Conservation (phyloP, 2,797 vertebrate genomes). For the Platalea minor region DNA sequence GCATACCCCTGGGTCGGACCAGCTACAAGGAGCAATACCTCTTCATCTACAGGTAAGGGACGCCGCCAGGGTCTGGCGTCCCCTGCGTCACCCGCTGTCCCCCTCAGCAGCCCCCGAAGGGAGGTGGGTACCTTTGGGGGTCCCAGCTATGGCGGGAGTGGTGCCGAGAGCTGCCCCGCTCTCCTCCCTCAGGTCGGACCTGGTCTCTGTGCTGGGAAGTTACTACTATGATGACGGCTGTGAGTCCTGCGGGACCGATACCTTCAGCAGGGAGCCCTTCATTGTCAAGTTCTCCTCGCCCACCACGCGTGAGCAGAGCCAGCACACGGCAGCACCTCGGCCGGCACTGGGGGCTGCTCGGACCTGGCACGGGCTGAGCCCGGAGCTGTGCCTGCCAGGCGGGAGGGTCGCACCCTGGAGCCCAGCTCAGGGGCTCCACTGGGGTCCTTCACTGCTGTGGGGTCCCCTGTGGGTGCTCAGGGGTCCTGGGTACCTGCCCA, state of each 20-base stretch:
- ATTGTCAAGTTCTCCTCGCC: slow-evolving; percentile 84
- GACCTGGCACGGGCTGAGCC: background rate
- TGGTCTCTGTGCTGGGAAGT: slow-evolving; percentile 75
- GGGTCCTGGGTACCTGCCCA: background rate
- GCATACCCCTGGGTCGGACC: slow-evolving; percentile 81
- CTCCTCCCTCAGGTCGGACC: slow-evolving; percentile 68
- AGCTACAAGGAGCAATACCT: slow-evolving; percentile 88
- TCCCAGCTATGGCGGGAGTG: background rate
- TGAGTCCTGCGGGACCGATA: slow-evolving; percentile 65
- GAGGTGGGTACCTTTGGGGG: accelerated
- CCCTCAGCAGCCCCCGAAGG: background rate
- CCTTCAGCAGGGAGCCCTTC: slow-evolving; percentile 86
- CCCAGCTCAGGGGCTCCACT: background rate
- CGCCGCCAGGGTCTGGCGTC: accelerated
- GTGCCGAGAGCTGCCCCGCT: background rate
- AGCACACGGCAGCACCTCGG: accelerated
- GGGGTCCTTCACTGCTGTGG: background rate
- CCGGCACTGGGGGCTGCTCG: accelerated
- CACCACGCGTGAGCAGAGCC: slow-evolving; percentile 60
- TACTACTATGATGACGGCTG: slow-evolving; percentile 85
- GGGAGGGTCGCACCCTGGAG: background rate
- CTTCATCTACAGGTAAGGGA: slow-evolving; percentile 84
- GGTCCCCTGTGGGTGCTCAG: background rate
- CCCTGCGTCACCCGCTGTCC: accelerated
- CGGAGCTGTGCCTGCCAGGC: background rate